A percentile compares a stretch with the other conserved stretches of the same genome.
These are phyloP conservation scores for Columba janthina DNA, from an alignment of 2,113 vertebrate species.

Conservation along the genomic window DNA sequence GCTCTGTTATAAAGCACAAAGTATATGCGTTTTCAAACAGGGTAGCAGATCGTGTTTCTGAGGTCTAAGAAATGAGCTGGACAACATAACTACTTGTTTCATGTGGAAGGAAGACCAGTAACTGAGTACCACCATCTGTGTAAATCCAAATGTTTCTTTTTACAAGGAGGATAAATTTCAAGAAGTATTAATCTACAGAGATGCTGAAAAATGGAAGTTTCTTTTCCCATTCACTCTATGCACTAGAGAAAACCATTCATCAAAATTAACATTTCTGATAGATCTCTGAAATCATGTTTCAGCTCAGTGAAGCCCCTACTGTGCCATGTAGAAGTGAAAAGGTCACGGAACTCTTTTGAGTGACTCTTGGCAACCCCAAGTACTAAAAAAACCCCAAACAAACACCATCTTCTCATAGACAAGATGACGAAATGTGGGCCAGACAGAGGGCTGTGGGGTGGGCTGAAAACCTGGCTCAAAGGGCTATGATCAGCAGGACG, in stretches of 20 bases:
- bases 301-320: background rate
- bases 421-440: background rate
- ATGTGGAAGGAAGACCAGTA: background rate
- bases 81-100: background rate
- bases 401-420: background rate
- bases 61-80: background rate
- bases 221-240: background rate
- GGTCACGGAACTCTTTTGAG: background rate
- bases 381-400: background rate
- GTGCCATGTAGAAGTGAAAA: background rate
- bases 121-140: background rate
- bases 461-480: background rate
- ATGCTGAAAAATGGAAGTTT: background rate
- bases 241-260: background rate
- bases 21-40: background rate
- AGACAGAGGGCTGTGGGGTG: background rate
- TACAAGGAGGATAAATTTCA: background rate
- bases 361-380: background rate
- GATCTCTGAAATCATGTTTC: background rate
- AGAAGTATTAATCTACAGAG: background rate
- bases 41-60: background rate
- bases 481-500: background rate
- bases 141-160: background rate
- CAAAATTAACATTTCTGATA: background rate
- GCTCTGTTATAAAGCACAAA: background rate